Evolutionary conservation across 2,797 vertebrate species (phyloP).

Genomic region (Heterohyrax brucei): DNA sequence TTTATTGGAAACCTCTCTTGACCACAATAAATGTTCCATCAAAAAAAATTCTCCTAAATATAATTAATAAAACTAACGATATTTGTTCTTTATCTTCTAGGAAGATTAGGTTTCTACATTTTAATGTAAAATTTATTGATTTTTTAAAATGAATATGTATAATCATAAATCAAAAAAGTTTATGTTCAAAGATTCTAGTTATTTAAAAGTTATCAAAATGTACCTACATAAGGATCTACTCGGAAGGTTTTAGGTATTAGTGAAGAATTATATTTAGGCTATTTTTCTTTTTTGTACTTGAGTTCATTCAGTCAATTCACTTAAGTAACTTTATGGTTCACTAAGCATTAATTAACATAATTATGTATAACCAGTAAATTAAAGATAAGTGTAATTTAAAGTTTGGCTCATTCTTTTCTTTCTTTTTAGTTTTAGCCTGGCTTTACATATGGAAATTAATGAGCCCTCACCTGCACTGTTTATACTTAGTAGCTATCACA

Average conservation of each 20-base stretch:
- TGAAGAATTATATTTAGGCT: not conserved
- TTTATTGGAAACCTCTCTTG: constrained; percentile 43
- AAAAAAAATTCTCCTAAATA: constrained; percentile 57
- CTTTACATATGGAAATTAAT: constrained; percentile 68
- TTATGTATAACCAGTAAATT: constrained; percentile 67
- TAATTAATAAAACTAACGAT: constrained; percentile 35
- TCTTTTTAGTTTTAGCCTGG: not conserved
- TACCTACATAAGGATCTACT: not conserved
- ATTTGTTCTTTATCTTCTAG: not conserved
- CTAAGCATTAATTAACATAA: constrained; percentile 80
- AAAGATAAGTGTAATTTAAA: constrained; percentile 72
- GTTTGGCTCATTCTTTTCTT: not conserved
- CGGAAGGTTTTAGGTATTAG: not conserved
- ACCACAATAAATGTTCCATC: not conserved
- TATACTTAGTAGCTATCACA: constrained; percentile 52
- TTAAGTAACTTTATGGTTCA: constrained; percentile 74
- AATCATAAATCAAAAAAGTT: constrained; percentile 24
- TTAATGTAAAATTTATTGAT: not conserved
- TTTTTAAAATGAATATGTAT: constrained; percentile 15
- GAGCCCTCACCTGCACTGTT: not conserved
- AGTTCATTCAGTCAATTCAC: constrained; percentile 74
- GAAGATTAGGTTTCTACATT: constrained; percentile 15
- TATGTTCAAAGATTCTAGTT: not conserved
- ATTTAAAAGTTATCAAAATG: constrained; percentile 54
- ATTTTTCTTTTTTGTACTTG: constrained; percentile 22